Evolutionary conservation across 2,888 invertebrate species (phyloP).

Genomic region (Andricus curvator): DNA sequence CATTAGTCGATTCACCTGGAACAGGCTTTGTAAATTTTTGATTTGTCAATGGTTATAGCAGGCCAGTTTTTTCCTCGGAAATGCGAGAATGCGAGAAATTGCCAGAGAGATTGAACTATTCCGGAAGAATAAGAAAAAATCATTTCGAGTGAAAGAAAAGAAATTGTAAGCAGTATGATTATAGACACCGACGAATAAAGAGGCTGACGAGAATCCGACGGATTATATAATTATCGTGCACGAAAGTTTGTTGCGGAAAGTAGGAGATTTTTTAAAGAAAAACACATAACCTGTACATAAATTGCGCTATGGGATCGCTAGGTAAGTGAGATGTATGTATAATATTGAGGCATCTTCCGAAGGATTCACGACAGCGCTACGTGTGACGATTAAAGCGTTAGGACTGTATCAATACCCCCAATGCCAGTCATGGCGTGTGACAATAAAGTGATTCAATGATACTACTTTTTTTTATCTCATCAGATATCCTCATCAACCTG

Average conservation of each 20-base stretch:
- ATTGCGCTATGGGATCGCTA: constrained; percentile 45
- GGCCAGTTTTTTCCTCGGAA: constrained; percentile 35
- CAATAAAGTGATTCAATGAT: constrained; percentile 78
- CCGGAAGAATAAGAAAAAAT: constrained; percentile 8
- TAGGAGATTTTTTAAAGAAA: constrained; percentile 51
- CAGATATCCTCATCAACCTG: not conserved
- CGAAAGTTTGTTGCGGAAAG: constrained; percentile 44
- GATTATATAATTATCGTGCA: constrained; percentile 6
- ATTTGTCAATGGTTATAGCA: constrained; percentile 60
- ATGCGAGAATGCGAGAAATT: constrained; percentile 38
- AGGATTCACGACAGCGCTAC: constrained; percentile 59
- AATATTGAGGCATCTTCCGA: constrained; percentile 41
- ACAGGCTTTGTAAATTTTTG: constrained; percentile 62
- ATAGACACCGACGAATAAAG: constrained; percentile 50
- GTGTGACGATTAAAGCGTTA: constrained; percentile 70
- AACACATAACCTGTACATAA: constrained; percentile 44
- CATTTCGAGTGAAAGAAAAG: constrained; percentile 45
- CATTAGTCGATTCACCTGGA: constrained; percentile 27
- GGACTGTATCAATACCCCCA: constrained; percentile 76
- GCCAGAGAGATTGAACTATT: constrained; percentile 19
- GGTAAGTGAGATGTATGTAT: constrained; percentile 31
- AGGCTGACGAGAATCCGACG: constrained; percentile 58
- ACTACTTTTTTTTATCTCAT: constrained; percentile 43
- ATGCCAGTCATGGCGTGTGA: constrained; percentile 77
- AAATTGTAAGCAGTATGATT: constrained; percentile 58